phyloP scores from a whole-genome alignment of 2,888 invertebrate species.

The Drosophila pegasa region DNA sequence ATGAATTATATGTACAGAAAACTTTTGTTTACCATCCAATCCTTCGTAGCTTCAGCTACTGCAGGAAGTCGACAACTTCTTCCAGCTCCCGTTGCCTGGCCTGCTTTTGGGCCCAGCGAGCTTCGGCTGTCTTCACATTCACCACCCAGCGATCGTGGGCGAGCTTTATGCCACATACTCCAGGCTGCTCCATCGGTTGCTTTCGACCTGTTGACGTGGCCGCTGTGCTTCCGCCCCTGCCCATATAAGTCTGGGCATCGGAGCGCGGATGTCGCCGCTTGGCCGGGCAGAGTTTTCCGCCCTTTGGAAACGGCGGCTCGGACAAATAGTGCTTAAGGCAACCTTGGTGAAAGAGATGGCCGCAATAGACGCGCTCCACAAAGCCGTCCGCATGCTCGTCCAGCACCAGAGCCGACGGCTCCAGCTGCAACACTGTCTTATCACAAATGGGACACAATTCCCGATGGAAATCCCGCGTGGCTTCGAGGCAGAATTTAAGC shows the following conservation, averaged over 20 bases:
- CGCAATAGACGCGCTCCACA: slow-evolving; percentile 90
- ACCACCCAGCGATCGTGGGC: slow-evolving; percentile 91
- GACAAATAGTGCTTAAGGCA: slow-evolving; percentile 89
- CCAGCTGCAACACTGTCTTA: slow-evolving; percentile 87
- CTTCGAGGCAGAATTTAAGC: slow-evolving; percentile 87
- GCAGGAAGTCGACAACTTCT: slow-evolving; percentile 90
- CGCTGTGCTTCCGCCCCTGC: slow-evolving; percentile 66
- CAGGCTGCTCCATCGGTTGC: background rate
- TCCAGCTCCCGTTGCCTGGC: slow-evolving; percentile 90
- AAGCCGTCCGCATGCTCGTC: slow-evolving; percentile 87
- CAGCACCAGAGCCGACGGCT: slow-evolving; percentile 86
- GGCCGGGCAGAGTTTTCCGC: slow-evolving; percentile 89
- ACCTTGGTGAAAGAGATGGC: slow-evolving; percentile 89
- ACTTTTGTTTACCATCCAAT: background rate
- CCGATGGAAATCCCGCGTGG: slow-evolving; percentile 87
- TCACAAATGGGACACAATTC: slow-evolving; percentile 89
- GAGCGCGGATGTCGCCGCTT: slow-evolving; percentile 83
- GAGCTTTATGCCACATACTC: slow-evolving; percentile 87
- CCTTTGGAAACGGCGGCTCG: slow-evolving; percentile 90
- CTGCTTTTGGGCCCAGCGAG: slow-evolving; percentile 91
- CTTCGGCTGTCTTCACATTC: slow-evolving; percentile 89
- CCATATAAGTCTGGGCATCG: slow-evolving; percentile 80
- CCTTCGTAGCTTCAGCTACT: slow-evolving; percentile 74
- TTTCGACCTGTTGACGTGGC: background rate
- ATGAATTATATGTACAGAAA: slow-evolving; percentile 35